These are phyloP conservation scores for Brachypalpus laphriformis DNA, from an alignment of 2,888 invertebrate genomes.

Conservation along the genomic window DNA sequence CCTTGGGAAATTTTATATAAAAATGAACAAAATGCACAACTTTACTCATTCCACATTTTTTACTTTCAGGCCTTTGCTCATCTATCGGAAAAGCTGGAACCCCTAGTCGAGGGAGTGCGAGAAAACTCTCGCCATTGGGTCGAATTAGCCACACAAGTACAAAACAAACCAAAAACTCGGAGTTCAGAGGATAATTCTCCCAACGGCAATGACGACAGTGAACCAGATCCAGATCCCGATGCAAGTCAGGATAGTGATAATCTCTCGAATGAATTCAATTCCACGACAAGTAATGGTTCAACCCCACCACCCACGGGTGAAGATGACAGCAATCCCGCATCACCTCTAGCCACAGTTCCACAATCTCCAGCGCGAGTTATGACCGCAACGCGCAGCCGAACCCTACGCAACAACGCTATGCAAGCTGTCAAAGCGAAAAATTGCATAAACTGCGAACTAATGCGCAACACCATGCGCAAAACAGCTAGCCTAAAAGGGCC, in stretches of 20 bases:
- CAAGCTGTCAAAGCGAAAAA: constrained; percentile 54
- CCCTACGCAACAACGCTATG: constrained; percentile 38
- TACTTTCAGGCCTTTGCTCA: constrained; percentile 90
- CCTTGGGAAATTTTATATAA: no score
- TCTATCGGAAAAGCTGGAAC: constrained; percentile 90
- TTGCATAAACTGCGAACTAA: constrained; percentile 79
- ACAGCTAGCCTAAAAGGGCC: constrained; percentile 79
- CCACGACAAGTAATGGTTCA: constrained; percentile 79
- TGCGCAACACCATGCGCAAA: constrained; percentile 78
- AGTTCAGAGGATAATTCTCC: constrained; percentile 75
- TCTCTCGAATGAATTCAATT: constrained; percentile 75
- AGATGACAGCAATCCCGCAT: constrained; percentile 78
- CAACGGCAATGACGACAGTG: constrained; percentile 71
- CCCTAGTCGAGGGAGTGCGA: constrained; percentile 92
- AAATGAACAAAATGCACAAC: no score
- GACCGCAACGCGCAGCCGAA: constrained; percentile 55
- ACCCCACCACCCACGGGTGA: constrained; percentile 82
- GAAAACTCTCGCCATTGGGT: constrained; percentile 94
- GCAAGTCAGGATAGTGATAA: constrained; percentile 69
- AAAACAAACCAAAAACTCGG: constrained; percentile 77
- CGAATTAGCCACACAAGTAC: constrained; percentile 85
- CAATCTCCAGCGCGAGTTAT: constrained; percentile 48
- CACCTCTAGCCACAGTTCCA: constrained; percentile 76
- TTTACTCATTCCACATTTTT: no score
- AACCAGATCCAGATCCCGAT: constrained; percentile 76